Evolutionary conservation across 2,888 invertebrate genomes (phyloP).

Genomic region (Mesoligia furuncula): DNA sequence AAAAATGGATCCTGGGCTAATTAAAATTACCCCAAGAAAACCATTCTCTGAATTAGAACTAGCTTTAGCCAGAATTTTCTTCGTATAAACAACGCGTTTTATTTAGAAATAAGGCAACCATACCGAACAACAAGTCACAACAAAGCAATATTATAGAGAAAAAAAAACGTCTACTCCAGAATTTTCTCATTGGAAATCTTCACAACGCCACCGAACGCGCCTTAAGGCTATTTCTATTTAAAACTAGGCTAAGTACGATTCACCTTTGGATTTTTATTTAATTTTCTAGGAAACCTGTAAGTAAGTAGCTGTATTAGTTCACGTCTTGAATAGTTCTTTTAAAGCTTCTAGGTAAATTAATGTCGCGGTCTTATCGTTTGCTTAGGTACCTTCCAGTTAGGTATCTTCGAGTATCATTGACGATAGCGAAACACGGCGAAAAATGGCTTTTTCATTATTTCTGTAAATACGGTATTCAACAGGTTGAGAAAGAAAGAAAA

Average conservation of each 20-base stretch:
- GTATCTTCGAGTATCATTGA: background rate
- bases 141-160: background rate
- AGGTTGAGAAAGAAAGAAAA: background rate
- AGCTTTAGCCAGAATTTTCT: background rate
- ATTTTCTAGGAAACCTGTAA: conserved; percentile 5
- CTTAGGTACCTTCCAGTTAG: background rate
- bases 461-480: no score
- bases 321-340: conserved; percentile 21
- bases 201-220: background rate
- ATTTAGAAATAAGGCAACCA: background rate
- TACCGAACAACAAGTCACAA: background rate
- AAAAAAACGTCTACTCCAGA: background rate
- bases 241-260: conserved; percentile 22
- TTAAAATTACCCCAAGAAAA: background rate
- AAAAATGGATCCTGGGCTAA: background rate
- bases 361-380: conserved; percentile 17
- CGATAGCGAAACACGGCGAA: background rate
- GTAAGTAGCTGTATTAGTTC: conserved; percentile 15
- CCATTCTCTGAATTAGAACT: background rate
- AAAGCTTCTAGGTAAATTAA: conserved; percentile 56
- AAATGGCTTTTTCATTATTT: no score
- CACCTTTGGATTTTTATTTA: conserved; percentile 16
- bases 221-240: conserved; percentile 9
- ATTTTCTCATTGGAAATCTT: background rate
- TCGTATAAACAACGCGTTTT: background rate